Evolutionary conservation across 2,888 invertebrate species (phyloP), one percentile per base, ranked within the genome.

Genomic region (Gandaritis pyraliata): DNA sequence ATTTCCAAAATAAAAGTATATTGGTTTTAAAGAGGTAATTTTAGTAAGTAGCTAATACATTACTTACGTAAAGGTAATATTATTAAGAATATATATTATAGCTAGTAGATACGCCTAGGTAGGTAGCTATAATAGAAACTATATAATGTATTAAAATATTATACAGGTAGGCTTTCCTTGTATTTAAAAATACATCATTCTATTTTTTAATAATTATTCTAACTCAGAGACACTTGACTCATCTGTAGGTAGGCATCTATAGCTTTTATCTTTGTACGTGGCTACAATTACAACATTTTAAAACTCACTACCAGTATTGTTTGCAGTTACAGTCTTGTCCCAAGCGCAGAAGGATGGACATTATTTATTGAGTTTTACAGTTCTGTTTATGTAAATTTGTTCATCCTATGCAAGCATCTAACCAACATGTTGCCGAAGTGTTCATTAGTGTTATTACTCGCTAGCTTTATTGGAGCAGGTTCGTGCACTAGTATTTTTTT

Each of bases 361-460:
- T 73, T 72, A 71, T 72, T 71, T 69, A 48, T 47, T 47, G 1
- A 47, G 8, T 13, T 30, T 13, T n/a, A 46, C 2, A n/a, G 1
- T 33, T 48, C 0, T 30, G 13, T 48, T 30, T 15, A 13, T 15
- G 2, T n/a, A 46, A 23, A n/a, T n/a, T 12, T 23, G 6, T 46
- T 23, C n/a, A 39, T 39, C n/a, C 12, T 39, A 39, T 4, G 13
- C 13, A 12, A 18, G 29, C 15, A 15, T 0, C 29, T 23, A 10
- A 30, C 8, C 13, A 48, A n/a, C n/a, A 88, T 89, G 89, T 81
- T 79, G 65, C 30, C 74, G 13, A 84, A 82, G 75, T 82, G 82
- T 73, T 70, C 86, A 66, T 60, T 86, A 61, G 72, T 88, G 50
- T 75, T 86, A 48, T 76, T 80, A 52, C 45, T 81, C 58, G 65